Conservation (phyloP, 92 coral and sea anemone species). For the Palythoa grandis region DNA sequence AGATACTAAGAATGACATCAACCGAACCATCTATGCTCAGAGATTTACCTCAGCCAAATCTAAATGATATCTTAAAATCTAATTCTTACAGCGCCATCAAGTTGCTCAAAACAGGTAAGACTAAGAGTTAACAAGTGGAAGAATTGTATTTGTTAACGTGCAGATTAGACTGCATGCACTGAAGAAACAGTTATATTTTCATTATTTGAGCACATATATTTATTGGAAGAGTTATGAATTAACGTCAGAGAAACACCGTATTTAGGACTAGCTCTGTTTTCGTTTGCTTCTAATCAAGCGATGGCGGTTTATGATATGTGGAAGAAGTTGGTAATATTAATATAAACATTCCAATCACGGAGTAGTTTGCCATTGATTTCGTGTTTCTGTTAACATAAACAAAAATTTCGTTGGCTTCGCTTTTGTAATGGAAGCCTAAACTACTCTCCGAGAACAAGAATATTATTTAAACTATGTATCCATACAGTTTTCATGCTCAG, state of each 20-base stretch:
- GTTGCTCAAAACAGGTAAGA: slow-evolving; percentile 87
- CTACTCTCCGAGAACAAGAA: not conserved
- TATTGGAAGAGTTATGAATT: no score
- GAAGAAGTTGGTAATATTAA: no score
- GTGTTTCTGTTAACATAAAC: not conserved
- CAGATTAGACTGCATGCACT: not conserved
- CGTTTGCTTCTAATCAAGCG: no score
- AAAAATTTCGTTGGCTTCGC: not conserved
- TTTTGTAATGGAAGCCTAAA: not conserved
- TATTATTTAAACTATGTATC: not conserved
- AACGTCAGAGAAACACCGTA: no score
- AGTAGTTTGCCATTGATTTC: not conserved
- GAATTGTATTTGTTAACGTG: not conserved
- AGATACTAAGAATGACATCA: slow-evolving; percentile 37
- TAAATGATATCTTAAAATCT: slow-evolving; percentile 81
- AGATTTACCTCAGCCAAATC: slow-evolving; percentile 77
- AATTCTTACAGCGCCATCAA: slow-evolving; percentile 79
- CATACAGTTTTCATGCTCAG: no score
- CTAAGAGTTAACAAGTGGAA: not conserved
- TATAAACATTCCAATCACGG: no score
- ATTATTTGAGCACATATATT: no score
- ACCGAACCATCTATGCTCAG: slow-evolving; percentile 61
- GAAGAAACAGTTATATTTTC: not conserved
- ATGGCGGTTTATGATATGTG: no score
- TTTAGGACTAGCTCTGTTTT: no score